A percentile compares a stretch with the other conserved stretches of the same genome.
phyloP scores from a whole-genome alignment of 2,888 invertebrate species.

The Eremobia ochroleuca region DNA sequence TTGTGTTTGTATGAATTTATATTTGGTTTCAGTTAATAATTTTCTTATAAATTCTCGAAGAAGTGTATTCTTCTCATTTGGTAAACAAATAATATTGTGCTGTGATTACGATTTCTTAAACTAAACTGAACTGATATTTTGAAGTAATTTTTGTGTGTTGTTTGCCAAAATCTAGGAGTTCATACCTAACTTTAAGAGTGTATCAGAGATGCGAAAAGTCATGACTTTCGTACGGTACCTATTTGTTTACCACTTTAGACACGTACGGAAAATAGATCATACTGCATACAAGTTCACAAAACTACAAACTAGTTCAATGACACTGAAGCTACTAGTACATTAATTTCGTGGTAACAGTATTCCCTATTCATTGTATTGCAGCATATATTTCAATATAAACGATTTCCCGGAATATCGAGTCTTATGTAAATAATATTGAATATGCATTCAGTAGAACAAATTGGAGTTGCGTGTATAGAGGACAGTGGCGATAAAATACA shows the following conservation, averaged over 20 bases:
- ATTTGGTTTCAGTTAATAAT: neutral
- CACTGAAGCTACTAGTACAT: neutral
- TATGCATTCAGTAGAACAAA: constrained; percentile 25
- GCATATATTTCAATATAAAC: constrained; percentile 16
- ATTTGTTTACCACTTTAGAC: neutral
- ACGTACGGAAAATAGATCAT: neutral
- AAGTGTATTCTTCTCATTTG: neutral
- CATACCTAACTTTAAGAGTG: neutral
- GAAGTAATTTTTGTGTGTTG: neutral
- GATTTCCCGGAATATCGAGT: constrained; percentile 18
- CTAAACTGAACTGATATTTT: neutral
- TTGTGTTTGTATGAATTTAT: no score
- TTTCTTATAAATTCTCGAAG: neutral
- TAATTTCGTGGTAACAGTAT: neutral
- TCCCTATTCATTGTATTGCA: constrained; percentile 1
- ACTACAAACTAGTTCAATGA: constrained; percentile 9
- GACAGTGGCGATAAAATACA: constrained; percentile 10
- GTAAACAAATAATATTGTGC: neutral
- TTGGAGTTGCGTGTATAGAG: constrained; percentile 15
- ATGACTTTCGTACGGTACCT: no score
- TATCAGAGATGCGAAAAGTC: neutral
- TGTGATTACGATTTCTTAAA: no score
- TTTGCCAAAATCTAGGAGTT: neutral
- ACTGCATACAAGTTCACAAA: constrained; percentile 7
- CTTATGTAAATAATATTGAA: constrained; percentile 28